These are phyloP conservation scores for Notiomystis cincta DNA, from an alignment of 2,113 vertebrate genomes.

Conservation along the genomic window DNA sequence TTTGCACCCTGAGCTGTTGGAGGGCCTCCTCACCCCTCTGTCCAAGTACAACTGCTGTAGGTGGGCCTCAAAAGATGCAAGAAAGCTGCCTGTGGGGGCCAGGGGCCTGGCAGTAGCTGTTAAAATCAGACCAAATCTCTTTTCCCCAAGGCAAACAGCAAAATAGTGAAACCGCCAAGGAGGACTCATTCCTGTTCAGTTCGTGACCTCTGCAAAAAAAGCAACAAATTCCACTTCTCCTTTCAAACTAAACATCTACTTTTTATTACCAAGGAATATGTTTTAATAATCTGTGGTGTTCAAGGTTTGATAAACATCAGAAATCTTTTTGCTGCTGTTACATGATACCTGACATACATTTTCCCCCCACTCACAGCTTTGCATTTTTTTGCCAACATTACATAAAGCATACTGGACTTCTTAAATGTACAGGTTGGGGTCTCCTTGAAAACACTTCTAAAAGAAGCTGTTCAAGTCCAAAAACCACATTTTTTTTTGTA, in stretches of 20 bases:
- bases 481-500: neutral
- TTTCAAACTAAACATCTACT: slow-evolving; percentile 63
- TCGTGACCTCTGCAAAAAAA: slow-evolving; percentile 18
- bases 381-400: slow-evolving; percentile 23
- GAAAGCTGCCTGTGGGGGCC: neutral
- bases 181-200: slow-evolving; percentile 30
- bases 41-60: neutral
- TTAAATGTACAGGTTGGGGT: neutral
- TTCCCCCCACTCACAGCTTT: neutral
- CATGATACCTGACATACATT: slow-evolving; percentile 17
- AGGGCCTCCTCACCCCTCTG: neutral
- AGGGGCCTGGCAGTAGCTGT: neutral
- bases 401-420: slow-evolving; percentile 4
- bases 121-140: neutral
- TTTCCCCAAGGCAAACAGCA: slow-evolving; percentile 20
- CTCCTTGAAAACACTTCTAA: neutral
- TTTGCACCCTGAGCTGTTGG: neutral
- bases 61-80: slow-evolving; percentile 9
- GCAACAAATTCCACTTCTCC: slow-evolving; percentile 52
- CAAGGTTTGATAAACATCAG: slow-evolving; percentile 52
- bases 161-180: slow-evolving; percentile 24
- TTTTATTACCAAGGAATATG: slow-evolving; percentile 62
- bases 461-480: neutral
- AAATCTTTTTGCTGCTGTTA: slow-evolving; percentile 41
- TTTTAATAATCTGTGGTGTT: slow-evolving; percentile 65